Base-by-base conservation (phyloP, 2,113 vertebrate genomes). In the Chaetodon auriga region DNA sequence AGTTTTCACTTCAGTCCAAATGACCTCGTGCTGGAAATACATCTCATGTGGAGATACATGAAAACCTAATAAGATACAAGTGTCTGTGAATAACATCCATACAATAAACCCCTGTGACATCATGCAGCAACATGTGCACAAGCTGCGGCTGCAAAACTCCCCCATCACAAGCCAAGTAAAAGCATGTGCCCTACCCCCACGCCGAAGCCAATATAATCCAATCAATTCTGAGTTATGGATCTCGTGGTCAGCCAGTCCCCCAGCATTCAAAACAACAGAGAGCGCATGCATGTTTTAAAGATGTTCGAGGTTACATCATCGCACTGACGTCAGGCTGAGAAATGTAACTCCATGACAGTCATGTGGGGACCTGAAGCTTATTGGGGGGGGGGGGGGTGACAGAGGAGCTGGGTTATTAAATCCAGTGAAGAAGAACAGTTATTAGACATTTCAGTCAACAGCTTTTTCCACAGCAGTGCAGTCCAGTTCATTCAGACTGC, bases 191-290 rank as follows among this genome's bases (percentile, higher is more conserved):
- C 78, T 41, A 13, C 63, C 79, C 85, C 89, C 82, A 55, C 60
- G 5, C 81, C 25, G 36, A 90, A 88, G 75, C 83, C 87, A 86
- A 87, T 84, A 83, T 80, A 89, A 93, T 89, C 51, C 70, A 92
- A 95, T 95, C 92, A 92, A 90, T 92, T 18, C 25, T 64, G 83
- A 88, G 81, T 89, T 89, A 94, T 93, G 78, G 92, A 94, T 92
- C 68, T 69, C 1, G 19, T 65, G 80, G 51, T 1, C 71, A 83
- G 55, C 16, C 63, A 48, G 60, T 64, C 55, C n/a, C 18, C 62
- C 16, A 18, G 48, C 5, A 16, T 75, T 73, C 51, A 61, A 36
- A 78, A 80, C 80, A 75, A 89, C 65, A 66, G 63, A 43, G 21
- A 73, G 74, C 14, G 23, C 70, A 58, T 68, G 82, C 21, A 45